Conservation (phyloP, 2,797 vertebrate species). For the Anguilla anguilla region DNA sequence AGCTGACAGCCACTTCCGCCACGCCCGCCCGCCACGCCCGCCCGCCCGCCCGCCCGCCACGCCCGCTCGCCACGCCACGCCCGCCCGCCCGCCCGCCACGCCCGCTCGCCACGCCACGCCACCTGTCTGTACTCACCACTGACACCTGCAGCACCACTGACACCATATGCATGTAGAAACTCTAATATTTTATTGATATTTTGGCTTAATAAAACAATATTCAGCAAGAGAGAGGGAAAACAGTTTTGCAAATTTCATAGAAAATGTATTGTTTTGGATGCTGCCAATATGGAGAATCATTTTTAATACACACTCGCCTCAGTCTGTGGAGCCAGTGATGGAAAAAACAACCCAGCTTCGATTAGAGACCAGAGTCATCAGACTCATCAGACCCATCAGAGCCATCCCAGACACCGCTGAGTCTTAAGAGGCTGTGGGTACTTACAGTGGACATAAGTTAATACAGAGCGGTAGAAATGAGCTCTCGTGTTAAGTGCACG, state of each 20-base stretch:
- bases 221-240: too few species aligned
- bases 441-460: background rate
- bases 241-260: background rate
- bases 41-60: too few species aligned
- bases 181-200: background rate
- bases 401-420: background rate
- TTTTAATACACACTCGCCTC: background rate
- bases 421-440: background rate
- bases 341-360: background rate
- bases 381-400: background rate
- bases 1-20: background rate
- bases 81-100: too few species aligned
- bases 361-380: background rate
- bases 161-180: background rate
- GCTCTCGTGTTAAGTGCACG: constrained; percentile 15
- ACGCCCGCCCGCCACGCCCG: background rate
- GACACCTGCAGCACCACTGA: background rate
- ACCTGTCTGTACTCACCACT: background rate
- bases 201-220: background rate
- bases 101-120: too few species aligned
- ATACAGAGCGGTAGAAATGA: background rate
- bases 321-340: background rate
- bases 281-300: background rate
- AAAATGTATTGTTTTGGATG: background rate
- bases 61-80: too few species aligned